Percentiles rank a stretch among this genome's conserved stretches.
Conservation (phyloP, 92 coral and sea anemone genomes). For the Porites evermanni region DNA sequence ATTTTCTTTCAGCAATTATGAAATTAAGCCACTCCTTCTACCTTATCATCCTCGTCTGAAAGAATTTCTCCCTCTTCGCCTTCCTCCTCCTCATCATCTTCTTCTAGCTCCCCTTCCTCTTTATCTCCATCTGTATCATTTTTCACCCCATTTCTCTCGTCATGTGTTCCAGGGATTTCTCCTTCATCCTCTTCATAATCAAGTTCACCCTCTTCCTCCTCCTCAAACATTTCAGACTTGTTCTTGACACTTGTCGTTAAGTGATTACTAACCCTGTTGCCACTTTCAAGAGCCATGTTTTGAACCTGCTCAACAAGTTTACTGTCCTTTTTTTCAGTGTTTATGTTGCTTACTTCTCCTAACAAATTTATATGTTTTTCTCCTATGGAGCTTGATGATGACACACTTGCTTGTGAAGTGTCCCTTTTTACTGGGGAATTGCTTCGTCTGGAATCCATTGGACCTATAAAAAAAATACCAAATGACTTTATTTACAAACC, state of each 20-base stretch:
- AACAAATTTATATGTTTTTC: neutral
- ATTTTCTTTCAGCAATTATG: no score
- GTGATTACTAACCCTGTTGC: conserved; percentile 30
- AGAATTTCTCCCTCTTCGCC: conserved; percentile 94
- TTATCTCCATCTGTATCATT: conserved; percentile 43
- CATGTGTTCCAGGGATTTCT: conserved; percentile 64
- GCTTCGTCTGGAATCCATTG: conserved; percentile 45
- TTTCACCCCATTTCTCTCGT: conserved; percentile 46
- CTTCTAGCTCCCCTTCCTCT: conserved; percentile 77
- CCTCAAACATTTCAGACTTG: conserved; percentile 73
- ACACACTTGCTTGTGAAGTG: neutral
- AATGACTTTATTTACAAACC: neutral
- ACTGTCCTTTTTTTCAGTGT: conserved; percentile 32
- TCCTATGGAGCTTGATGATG: conserved; percentile 12
- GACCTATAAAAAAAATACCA: conserved; percentile 6
- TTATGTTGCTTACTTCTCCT: neutral
- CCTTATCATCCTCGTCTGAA: conserved; percentile 78
- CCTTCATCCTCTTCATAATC: conserved; percentile 96
- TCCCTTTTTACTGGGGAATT: conserved; percentile 12
- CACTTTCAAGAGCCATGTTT: conserved; percentile 41
- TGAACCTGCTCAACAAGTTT: conserved; percentile 50
- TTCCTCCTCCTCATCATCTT: conserved; percentile 78
- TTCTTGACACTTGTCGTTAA: conserved; percentile 47
- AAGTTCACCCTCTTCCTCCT: conserved; percentile 83
- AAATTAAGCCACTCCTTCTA: neutral